Evolutionary conservation across 1,140 invertebrate species (phyloP), one percentile per base, ranked within the genome.

Genomic region (Sinonovacula constricta): DNA sequence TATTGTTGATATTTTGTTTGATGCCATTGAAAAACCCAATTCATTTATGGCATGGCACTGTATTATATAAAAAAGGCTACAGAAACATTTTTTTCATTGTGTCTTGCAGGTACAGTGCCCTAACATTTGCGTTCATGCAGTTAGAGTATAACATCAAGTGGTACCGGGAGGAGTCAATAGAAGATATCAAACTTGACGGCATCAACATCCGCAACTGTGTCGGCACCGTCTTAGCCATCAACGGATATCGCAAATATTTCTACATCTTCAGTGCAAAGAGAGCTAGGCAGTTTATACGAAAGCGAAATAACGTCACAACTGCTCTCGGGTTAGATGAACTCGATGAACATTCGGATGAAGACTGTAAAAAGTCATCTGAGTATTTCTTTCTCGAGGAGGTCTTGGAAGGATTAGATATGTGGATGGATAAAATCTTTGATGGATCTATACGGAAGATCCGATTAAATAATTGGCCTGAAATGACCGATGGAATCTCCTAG

Each of bases 161-260:
- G 98, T 99, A 99, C 91, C 94, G 95, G 54, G 94, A 95, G 79
- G 92, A 97, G 80, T 89, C 83, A 54, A 83, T 88, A 18, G 81
- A 79, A 95, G 97, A 90, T 72, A 92, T 94, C 68, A 94, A 96
- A 83, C 92, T 99, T 66, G 94, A 81, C 2, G 71, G 95, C 81
- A 98, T 99, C 45, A 99, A 99, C 93, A 96, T 97, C 2, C 94
- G 96, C 85, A 99, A 99, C 92, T 99, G 97, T 91, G 95, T 99
- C 36, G 98, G 98, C 5, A 99, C 98, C 26, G 98, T 99, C 34
- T 91, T 99, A 26, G 96, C 97, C 1, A 91, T 99, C 39, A 99
- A 99, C 92, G 98, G 98, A 3, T 96, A 97, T 90, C 93, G 97
- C 60, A 97, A 97, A 91, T 99, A 99, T 91, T 99, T 99, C 92